phyloP scores from a whole-genome alignment of 2,113 vertebrate species.

The Heterochromis multidens region DNA sequence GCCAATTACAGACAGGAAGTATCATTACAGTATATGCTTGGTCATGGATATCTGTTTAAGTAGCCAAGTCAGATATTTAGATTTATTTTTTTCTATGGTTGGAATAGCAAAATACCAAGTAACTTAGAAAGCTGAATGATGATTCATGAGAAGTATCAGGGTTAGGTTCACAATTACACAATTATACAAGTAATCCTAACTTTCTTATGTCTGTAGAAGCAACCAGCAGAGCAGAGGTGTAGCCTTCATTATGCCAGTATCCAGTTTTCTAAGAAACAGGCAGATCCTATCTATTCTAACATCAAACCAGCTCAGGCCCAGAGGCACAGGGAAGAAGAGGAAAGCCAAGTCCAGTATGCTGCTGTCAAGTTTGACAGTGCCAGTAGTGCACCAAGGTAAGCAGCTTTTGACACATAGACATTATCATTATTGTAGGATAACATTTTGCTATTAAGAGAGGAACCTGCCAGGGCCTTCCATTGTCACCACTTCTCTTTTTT shows the following conservation, averaged over 20 bases:
- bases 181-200: not conserved
- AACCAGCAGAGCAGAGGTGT: not conserved
- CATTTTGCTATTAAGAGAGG: not conserved
- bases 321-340: not conserved
- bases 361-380: not conserved
- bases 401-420: not conserved
- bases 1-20: not conserved
- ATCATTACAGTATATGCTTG: not conserved
- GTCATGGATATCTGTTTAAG: not conserved
- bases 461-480: not conserved
- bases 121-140: not conserved
- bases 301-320: not conserved
- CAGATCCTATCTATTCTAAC: not conserved
- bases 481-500: not conserved
- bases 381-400: not conserved
- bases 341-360: not conserved
- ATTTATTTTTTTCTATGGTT: not conserved
- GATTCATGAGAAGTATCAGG: not conserved
- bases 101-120: not conserved
- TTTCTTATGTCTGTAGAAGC: not conserved
- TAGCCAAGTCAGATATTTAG: not conserved
- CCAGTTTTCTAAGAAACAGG: not conserved
- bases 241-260: not conserved
- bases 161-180: not conserved
- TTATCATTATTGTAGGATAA: not conserved